phyloP scores from a whole-genome alignment of 2,888 invertebrate genomes.

The Parnassius glacialis region DNA sequence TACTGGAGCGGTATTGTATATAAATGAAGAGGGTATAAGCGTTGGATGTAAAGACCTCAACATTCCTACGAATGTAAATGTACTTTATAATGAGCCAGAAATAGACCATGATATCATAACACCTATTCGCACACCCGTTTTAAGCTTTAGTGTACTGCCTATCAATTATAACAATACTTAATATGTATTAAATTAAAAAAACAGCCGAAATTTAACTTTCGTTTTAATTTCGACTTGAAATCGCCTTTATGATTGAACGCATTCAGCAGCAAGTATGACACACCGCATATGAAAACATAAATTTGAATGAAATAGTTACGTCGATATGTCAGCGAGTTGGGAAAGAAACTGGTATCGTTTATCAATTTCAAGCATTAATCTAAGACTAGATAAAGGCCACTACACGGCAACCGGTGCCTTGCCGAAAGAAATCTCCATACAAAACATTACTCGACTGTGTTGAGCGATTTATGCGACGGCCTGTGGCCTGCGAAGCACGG shows the following conservation, averaged over 20 bases:
- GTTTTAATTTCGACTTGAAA: background rate
- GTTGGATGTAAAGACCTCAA: constrained; percentile 60
- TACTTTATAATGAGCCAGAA: constrained; percentile 55
- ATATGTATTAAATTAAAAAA: constrained; percentile 9
- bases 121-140: constrained; percentile 54
- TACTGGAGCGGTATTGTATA: constrained; percentile 47
- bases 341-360: constrained; percentile 44
- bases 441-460: constrained; percentile 76
- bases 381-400: constrained; percentile 75
- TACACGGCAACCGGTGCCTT: constrained; percentile 59
- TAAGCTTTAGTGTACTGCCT: constrained; percentile 42
- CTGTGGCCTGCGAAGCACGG: constrained; percentile 56
- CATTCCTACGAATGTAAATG: constrained; percentile 54
- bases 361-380: constrained; percentile 75
- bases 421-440: constrained; percentile 81
- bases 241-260: background rate
- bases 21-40: constrained; percentile 46
- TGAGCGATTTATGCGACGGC: constrained; percentile 78
- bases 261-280: constrained; percentile 6
- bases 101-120: constrained; percentile 74
- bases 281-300: constrained; percentile 27
- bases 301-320: constrained; percentile 36
- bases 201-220: background rate
- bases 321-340: constrained; percentile 33
- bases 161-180: constrained; percentile 20